Evolutionary conservation across 2,888 invertebrate genomes (phyloP).

Genomic region (Saturnia japonica): DNA sequence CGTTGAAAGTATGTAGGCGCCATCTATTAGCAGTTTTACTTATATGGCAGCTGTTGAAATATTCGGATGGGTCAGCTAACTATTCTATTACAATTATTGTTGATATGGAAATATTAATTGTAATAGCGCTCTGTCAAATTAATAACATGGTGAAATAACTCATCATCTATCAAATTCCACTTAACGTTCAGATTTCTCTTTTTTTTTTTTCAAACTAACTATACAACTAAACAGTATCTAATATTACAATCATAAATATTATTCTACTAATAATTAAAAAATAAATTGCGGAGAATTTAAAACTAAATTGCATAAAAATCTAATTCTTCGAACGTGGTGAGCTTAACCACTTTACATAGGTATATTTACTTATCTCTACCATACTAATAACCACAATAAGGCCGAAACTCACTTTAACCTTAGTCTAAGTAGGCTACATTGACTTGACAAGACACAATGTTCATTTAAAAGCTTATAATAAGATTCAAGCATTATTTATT

Average conservation of each 20-base stretch:
- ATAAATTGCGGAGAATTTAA: conserved; percentile 23
- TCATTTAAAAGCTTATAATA: conserved; percentile 24
- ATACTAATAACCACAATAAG: conserved; percentile 48
- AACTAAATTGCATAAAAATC: conserved; percentile 31
- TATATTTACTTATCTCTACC: conserved; percentile 25
- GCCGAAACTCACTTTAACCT: conserved; percentile 39
- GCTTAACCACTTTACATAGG: conserved; percentile 61
- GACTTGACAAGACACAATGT: conserved; percentile 30
- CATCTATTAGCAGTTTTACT: too few relatives aligned
- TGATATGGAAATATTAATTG: background rate
- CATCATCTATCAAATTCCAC: background rate
- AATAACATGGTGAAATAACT: background rate
- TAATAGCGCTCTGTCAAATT: background rate
- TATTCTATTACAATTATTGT: background rate
- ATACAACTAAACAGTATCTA: conserved; percentile 19
- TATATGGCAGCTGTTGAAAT: too few relatives aligned
- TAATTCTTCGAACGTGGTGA: conserved; percentile 72
- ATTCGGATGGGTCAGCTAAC: too few relatives aligned
- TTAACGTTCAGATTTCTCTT: too few relatives aligned
- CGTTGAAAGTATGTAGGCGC: too few relatives aligned
- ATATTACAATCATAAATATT: background rate
- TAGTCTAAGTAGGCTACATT: conserved; percentile 33
- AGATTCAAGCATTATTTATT: conserved; percentile 25
- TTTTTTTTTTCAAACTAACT: conserved; percentile 9
- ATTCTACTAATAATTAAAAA: conserved; percentile 9